phyloP scores from a whole-genome alignment of 1,140 invertebrate species.

The Lordiphosa collinella region DNA sequence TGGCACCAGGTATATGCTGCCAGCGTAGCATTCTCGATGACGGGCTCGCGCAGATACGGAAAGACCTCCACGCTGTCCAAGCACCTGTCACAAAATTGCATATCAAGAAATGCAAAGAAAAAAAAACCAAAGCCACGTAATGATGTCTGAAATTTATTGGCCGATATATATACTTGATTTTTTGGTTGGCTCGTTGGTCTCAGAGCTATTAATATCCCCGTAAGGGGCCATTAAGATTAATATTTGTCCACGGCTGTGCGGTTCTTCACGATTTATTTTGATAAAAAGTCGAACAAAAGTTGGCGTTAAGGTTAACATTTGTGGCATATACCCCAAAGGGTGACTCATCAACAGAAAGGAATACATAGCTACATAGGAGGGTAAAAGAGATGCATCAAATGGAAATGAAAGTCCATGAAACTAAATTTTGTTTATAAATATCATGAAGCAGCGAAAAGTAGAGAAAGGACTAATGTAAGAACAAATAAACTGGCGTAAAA shows the following conservation, averaged over 20 bases:
- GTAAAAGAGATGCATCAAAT: no score
- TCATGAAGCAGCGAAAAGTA: no score
- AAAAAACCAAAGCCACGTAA: conserved; percentile 25
- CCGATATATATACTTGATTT: conserved; percentile 45
- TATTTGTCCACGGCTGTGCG: conserved; percentile 36
- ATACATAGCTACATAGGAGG: no score
- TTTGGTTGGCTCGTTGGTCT: conserved; percentile 63
- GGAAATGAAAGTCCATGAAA: no score
- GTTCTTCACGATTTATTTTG: conserved; percentile 72
- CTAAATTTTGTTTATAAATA: no score
- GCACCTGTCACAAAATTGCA: conserved; percentile 69
- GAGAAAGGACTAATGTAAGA: no score
- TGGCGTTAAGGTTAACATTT: conserved; percentile 59
- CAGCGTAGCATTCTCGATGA: conserved; percentile 72
- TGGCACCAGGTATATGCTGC: conserved; percentile 71
- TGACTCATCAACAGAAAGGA: no score
- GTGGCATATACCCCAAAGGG: not conserved
- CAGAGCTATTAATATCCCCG: conserved; percentile 51
- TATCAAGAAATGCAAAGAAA: conserved; percentile 23
- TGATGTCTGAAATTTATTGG: conserved; percentile 75
- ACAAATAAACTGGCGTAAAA: no score
- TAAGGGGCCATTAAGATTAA: conserved; percentile 39
- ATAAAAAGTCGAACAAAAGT: conserved; percentile 71
- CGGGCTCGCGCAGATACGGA: conserved; percentile 74
- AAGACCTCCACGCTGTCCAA: conserved; percentile 76